Conservation (phyloP, 2,888 invertebrate genomes). For the Pedicia rivosa region DNA sequence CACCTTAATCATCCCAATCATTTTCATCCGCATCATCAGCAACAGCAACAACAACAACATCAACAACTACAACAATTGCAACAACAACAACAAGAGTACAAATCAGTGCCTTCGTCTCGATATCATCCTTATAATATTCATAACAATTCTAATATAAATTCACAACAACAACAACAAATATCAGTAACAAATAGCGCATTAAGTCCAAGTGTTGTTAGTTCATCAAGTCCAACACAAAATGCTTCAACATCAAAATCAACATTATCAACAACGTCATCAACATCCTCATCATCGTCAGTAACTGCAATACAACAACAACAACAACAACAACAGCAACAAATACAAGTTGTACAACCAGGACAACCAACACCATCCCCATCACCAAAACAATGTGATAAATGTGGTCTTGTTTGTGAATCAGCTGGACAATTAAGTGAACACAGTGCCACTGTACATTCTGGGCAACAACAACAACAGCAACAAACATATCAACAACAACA, state of each 20-base stretch:
- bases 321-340: too few relatives aligned
- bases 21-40: slow-evolving; percentile 8
- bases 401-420: slow-evolving; percentile 63
- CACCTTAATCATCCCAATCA: too few relatives aligned
- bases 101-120: slow-evolving; percentile 16
- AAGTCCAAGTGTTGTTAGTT: slow-evolving; percentile 30
- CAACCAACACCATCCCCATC: slow-evolving; percentile 56
- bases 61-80: too few relatives aligned
- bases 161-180: slow-evolving; percentile 9
- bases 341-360: slow-evolving; percentile 25
- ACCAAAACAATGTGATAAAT: slow-evolving; percentile 68
- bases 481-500: too few relatives aligned
- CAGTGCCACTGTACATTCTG: slow-evolving; percentile 46
- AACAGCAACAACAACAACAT: slow-evolving; percentile 3
- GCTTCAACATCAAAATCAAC: slow-evolving; percentile 19
- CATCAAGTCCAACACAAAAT: slow-evolving; percentile 28
- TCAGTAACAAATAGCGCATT: slow-evolving; percentile 19
- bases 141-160: slow-evolving; percentile 6
- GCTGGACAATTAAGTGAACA: slow-evolving; percentile 60
- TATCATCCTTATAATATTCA: slow-evolving; percentile 14
- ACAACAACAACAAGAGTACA: slow-evolving; percentile 15
- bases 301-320: slow-evolving; percentile 32
- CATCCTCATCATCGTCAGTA: too few relatives aligned
- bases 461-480: neutral
- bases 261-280: slow-evolving; percentile 39